phyloP scores from a whole-genome alignment of 1,140 invertebrate genomes.

The Chlorops oryzae region DNA sequence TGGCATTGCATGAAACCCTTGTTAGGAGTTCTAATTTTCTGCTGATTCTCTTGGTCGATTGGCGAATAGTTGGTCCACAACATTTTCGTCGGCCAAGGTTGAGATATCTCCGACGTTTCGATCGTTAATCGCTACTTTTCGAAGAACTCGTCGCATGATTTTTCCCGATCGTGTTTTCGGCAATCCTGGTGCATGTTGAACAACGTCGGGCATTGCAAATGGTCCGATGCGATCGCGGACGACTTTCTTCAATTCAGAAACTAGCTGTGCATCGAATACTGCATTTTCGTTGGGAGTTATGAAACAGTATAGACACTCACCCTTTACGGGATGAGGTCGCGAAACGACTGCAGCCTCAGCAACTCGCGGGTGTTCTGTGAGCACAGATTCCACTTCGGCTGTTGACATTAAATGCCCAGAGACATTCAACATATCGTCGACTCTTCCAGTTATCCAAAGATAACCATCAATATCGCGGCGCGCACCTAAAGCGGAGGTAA shows the following conservation, averaged over 20 bases:
- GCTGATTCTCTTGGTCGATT: slow-evolving; percentile 57
- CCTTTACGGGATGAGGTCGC: slow-evolving; percentile 87
- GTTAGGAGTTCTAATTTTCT: too few relatives aligned
- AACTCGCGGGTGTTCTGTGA: slow-evolving; percentile 76
- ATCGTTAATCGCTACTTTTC: slow-evolving; percentile 88
- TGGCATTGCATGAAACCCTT: too few relatives aligned
- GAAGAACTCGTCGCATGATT: slow-evolving; percentile 90
- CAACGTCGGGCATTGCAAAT: slow-evolving; percentile 91
- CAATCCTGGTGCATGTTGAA: slow-evolving; percentile 85
- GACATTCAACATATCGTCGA: slow-evolving; percentile 98
- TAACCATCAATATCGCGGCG: slow-evolving; percentile 89
- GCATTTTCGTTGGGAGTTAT: slow-evolving; percentile 78
- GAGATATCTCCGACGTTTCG: slow-evolving; percentile 86
- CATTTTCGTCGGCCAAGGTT: slow-evolving; percentile 80
- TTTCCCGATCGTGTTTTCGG: slow-evolving; percentile 98
- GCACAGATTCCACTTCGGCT: slow-evolving; percentile 87
- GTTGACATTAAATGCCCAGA: slow-evolving; percentile 96
- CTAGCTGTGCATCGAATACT: slow-evolving; percentile 62
- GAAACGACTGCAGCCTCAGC: slow-evolving; percentile 94
- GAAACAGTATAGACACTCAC: slow-evolving; percentile 95
- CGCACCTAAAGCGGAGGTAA: slow-evolving; percentile 59
- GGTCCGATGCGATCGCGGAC: slow-evolving; percentile 91
- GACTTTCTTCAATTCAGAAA: slow-evolving; percentile 70
- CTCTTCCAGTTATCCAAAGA: slow-evolving; percentile 92
- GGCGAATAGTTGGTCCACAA: slow-evolving; percentile 75